A percentile compares a stretch with the other conserved stretches of the same genome.
These are phyloP conservation scores for Xylota sylvarum DNA, from an alignment of 2,888 invertebrate genomes.

Conservation along the genomic window DNA sequence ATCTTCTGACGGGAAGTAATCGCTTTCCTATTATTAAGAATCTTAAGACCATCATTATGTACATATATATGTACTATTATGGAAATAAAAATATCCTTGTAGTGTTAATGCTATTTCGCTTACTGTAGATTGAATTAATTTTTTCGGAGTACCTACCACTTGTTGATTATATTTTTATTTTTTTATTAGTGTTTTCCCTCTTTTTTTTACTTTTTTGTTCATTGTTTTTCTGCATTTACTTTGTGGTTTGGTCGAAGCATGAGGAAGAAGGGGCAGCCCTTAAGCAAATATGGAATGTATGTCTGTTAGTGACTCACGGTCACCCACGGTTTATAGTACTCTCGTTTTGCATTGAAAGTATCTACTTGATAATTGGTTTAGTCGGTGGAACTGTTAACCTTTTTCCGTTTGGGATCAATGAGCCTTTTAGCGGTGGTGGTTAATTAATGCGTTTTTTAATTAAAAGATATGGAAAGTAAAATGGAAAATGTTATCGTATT, in stretches of 20 bases:
- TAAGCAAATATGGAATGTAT: conserved; percentile 33
- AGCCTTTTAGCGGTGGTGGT: conserved; percentile 26
- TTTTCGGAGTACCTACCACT: conserved; percentile 32
- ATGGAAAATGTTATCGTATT: conserved; percentile 33
- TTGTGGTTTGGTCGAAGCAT: neutral
- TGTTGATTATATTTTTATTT: conserved; percentile 27
- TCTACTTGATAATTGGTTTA: conserved; percentile 25
- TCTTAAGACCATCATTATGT: no score
- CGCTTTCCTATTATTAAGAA: no score
- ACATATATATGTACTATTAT: no score
- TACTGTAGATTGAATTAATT: conserved; percentile 32
- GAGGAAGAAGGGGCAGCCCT: conserved; percentile 41
- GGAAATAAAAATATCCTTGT: no score
- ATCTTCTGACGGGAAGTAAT: no score
- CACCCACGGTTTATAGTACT: conserved; percentile 41
- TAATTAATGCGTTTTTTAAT: conserved; percentile 38
- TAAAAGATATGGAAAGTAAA: conserved; percentile 25
- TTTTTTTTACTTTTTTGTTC: conserved; percentile 11
- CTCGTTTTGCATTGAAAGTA: conserved; percentile 21
- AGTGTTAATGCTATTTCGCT: conserved; percentile 7
- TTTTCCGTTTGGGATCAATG: conserved; percentile 40
- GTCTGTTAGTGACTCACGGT: conserved; percentile 36
- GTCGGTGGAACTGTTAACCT: conserved; percentile 27
- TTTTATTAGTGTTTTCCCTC: neutral
- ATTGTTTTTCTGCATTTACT: conserved; percentile 21